phyloP scores from a whole-genome alignment of 2,113 vertebrate species.

The Callospermophilus lateralis region DNA sequence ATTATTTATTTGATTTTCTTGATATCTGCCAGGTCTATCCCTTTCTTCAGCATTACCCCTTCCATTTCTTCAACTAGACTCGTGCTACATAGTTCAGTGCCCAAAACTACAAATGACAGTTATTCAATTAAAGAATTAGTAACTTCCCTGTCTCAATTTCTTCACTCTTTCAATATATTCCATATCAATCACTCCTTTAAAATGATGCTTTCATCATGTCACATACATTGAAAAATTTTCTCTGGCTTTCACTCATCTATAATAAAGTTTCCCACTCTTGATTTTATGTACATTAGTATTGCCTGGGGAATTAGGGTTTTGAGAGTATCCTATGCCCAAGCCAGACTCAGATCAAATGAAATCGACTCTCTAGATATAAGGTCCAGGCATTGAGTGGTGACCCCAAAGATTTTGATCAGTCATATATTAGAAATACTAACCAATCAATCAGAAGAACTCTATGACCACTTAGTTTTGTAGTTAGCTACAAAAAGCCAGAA shows the following conservation, averaged over 20 bases:
- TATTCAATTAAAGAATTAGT: not conserved
- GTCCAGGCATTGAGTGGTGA: not conserved
- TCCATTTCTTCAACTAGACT: not conserved
- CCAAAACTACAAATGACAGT: not conserved
- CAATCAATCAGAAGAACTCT: conserved; percentile 34
- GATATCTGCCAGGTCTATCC: not conserved
- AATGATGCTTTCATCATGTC: not conserved
- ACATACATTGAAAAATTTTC: not conserved
- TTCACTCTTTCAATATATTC: not conserved
- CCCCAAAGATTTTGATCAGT: not conserved
- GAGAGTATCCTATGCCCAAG: not conserved
- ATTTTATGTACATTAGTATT: not conserved
- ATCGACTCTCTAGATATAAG: not conserved
- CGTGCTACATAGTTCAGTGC: not conserved
- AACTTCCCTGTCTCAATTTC: not conserved
- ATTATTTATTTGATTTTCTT: not conserved
- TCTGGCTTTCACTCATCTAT: not conserved
- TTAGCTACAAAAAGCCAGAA: not conserved
- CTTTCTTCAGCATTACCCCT: not conserved
- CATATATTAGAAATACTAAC: not conserved
- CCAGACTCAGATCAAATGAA: not conserved
- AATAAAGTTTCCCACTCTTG: not conserved
- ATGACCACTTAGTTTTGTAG: not conserved
- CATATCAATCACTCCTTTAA: conserved; percentile 8
- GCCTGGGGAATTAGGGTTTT: not conserved